Evolutionary conservation across 2,113 vertebrate genomes (phyloP).

Genomic region (Pagrus major): DNA sequence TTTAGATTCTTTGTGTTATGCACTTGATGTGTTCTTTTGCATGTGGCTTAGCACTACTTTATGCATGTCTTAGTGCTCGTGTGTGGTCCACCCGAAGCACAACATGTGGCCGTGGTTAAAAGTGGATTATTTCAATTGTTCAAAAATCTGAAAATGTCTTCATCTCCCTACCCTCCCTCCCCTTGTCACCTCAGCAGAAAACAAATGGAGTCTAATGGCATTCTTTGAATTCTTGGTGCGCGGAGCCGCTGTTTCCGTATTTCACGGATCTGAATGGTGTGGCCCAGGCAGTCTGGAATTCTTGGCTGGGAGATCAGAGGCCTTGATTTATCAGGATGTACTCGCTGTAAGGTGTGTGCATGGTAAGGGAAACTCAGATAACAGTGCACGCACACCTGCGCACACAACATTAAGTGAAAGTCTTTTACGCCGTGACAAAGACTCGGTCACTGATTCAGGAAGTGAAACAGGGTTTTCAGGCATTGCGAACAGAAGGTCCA

Average conservation of each 20-base stretch:
- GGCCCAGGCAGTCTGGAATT: constrained; percentile 75
- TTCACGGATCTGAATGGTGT: constrained; percentile 74
- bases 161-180: constrained; percentile 53
- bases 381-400: constrained; percentile 25
- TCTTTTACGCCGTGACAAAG: not conserved
- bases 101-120: constrained; percentile 89
- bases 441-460: constrained; percentile 19
- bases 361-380: constrained; percentile 39
- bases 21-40: constrained; percentile 16
- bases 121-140: constrained; percentile 84
- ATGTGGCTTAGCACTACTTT: constrained; percentile 30
- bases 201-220: constrained; percentile 84
- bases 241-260: constrained; percentile 76
- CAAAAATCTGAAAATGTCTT: constrained; percentile 84
- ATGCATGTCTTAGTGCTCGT: constrained; percentile 38
- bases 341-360: constrained; percentile 59
- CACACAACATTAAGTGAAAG: constrained; percentile 15
- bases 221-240: constrained; percentile 86
- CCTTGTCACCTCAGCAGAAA: constrained; percentile 65
- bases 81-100: constrained; percentile 84
- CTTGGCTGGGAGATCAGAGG: constrained; percentile 80
- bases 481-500: not conserved
- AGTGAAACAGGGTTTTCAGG: constrained; percentile 20
- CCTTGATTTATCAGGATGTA: constrained; percentile 81
- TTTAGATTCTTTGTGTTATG: constrained; percentile 18